These are phyloP conservation scores for Epinotia ramella DNA, from an alignment of 2,888 invertebrate genomes.

Conservation along the genomic window DNA sequence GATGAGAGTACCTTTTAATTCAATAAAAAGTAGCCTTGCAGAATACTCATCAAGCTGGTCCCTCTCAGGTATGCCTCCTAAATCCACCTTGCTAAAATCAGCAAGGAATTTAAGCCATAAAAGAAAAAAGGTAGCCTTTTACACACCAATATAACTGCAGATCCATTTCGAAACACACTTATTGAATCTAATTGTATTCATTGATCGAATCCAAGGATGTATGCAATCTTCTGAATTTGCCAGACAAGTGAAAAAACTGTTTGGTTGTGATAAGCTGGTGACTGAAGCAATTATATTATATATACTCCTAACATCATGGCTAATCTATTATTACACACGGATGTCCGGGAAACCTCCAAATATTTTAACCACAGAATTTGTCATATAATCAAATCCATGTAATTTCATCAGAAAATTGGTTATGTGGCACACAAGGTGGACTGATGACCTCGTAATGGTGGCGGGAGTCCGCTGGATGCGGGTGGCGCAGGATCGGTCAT, in stretches of 20 bases:
- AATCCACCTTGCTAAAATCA: no score
- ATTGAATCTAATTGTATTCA: neutral
- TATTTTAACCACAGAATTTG: neutral
- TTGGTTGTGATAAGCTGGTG: neutral
- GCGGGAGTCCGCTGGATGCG: no score
- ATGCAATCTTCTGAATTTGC: neutral
- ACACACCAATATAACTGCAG: neutral
- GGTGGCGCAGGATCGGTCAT: no score
- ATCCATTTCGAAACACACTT: neutral
- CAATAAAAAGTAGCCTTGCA: no score
- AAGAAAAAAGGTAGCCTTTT: no score
- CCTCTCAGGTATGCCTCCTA: no score
- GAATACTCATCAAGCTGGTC: no score
- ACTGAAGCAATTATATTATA: neutral
- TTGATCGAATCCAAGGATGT: neutral
- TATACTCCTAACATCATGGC: neutral
- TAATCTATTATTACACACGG: neutral
- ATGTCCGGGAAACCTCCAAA: neutral
- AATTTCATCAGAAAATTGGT: neutral
- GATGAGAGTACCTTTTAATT: no score
- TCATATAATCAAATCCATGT: neutral
- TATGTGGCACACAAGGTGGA: no score
- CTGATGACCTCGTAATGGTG: no score
- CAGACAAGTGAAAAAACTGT: neutral
- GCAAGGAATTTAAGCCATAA: no score